phyloP scores from a whole-genome alignment of 2,113 vertebrate species.

The Gracilinanus agilis region DNA sequence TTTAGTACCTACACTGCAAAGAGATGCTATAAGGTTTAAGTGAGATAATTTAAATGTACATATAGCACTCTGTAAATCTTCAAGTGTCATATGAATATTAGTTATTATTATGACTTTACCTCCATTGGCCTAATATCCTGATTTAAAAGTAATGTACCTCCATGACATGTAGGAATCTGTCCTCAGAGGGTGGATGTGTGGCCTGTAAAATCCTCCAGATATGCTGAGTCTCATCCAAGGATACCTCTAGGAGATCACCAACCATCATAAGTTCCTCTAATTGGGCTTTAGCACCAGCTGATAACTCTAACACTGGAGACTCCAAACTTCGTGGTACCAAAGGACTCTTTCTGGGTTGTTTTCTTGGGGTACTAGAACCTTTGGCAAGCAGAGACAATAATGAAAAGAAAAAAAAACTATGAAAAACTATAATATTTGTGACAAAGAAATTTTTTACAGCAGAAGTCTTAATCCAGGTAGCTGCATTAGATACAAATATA shows the following conservation, averaged over 20 bases:
- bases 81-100: not conserved
- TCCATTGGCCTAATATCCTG: not conserved
- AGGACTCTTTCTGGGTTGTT: conserved; percentile 97
- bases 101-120: not conserved
- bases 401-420: conserved; percentile 45
- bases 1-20: not conserved
- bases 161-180: conserved; percentile 96
- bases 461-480: not conserved
- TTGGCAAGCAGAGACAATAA: conserved; percentile 48
- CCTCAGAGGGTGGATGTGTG: conserved; percentile 97
- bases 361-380: conserved; percentile 93
- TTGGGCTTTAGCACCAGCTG: conserved; percentile 93
- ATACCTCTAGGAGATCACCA: conserved; percentile 97
- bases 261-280: conserved; percentile 99
- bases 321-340: conserved; percentile 97
- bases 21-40: not conserved
- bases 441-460: conserved; percentile 25
- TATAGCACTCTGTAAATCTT: not conserved
- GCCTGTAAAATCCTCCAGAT: conserved; percentile 99
- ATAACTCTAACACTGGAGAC: conserved; percentile 95
- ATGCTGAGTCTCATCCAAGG: conserved; percentile 98
- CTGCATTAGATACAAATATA: not conserved
- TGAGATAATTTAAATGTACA: not conserved
- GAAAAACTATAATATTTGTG: not conserved
- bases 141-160: conserved; percentile 87